Evolutionary conservation across 2,888 invertebrate genomes (phyloP).

Genomic region (Globia sparganii): DNA sequence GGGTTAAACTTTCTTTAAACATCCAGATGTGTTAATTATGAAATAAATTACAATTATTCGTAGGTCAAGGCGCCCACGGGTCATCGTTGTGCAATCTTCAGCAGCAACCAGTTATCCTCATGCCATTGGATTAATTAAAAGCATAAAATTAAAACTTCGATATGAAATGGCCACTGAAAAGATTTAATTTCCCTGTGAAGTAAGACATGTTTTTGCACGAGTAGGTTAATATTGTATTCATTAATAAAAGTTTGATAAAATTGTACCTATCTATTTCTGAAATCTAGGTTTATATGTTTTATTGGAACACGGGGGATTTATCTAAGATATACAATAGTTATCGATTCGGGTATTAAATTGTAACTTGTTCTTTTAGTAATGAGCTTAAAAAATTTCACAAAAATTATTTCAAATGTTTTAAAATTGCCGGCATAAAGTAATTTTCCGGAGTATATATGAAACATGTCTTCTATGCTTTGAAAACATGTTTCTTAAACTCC

Average conservation of each 20-base stretch:
- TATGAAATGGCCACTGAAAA: background rate
- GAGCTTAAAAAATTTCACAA: background rate
- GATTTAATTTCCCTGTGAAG: background rate
- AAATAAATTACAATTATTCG: background rate
- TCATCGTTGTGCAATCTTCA: slow-evolving; percentile 18
- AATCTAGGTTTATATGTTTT: background rate
- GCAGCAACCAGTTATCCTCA: slow-evolving; percentile 22
- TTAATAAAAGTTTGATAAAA: background rate
- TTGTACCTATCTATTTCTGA: background rate
- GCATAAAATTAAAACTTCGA: slow-evolving; percentile 1
- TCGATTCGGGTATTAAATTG: background rate
- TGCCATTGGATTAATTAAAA: background rate
- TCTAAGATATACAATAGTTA: background rate
- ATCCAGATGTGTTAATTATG: background rate
- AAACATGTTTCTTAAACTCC: no score
- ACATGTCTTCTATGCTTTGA: background rate
- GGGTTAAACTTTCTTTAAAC: background rate
- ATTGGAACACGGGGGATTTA: background rate
- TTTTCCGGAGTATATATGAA: background rate
- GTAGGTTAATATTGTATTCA: background rate
- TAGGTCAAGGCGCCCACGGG: slow-evolving; percentile 15
- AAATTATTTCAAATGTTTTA: background rate
- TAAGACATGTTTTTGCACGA: background rate
- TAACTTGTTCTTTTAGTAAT: background rate
- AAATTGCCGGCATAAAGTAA: background rate